Percentiles rank a stretch among this genome's conserved stretches.
Conservation (phyloP, 2,797 vertebrate species). For the Lindbergichthys nudifrons region DNA sequence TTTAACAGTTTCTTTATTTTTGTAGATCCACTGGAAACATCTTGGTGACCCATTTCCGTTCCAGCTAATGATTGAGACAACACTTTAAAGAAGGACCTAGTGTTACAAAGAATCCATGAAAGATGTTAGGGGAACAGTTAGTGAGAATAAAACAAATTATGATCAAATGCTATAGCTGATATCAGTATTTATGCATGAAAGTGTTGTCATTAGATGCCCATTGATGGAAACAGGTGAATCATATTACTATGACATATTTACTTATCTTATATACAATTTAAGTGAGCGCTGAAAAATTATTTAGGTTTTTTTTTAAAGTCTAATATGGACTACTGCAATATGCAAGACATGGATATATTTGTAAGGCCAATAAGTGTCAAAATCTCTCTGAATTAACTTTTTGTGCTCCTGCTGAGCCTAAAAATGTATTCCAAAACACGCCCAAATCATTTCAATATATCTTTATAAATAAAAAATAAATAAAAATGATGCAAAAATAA, state of each 20-base stretch:
- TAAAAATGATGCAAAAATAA: too few relatives aligned
- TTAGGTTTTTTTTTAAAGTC: too few relatives aligned
- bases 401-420: too few relatives aligned
- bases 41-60: constrained; percentile 47
- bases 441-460: too few relatives aligned
- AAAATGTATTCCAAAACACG: too few relatives aligned
- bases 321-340: too few relatives aligned
- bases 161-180: neutral
- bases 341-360: too few relatives aligned
- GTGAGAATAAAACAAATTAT: constrained; percentile 2
- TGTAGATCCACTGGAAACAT: constrained; percentile 12
- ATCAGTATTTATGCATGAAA: neutral
- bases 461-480: too few relatives aligned
- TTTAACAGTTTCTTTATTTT: constrained; percentile 12
- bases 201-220: neutral
- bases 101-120: constrained; percentile 6
- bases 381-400: too few relatives aligned
- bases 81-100: neutral
- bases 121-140: neutral
- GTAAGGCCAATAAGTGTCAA: too few relatives aligned
- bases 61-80: constrained; percentile 13
- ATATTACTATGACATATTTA: neutral
- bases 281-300: too few relatives aligned
- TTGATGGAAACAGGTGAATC: neutral
- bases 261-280: neutral